Base-by-base conservation (phyloP, 2,888 invertebrate genomes). In the Polymixis flavicincta region DNA sequence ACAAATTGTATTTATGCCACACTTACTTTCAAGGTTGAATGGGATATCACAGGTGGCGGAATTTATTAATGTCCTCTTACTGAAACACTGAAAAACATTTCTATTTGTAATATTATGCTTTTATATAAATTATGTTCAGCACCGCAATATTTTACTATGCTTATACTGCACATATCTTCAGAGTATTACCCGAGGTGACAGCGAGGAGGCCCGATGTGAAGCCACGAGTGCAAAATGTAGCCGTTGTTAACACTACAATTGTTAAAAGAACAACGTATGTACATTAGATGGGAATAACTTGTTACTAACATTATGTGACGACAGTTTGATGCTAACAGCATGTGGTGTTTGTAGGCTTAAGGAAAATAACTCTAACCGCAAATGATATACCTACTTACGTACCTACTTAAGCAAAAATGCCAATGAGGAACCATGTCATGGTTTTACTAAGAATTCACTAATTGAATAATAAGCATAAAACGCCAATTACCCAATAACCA, bases 241-340 rank as follows among this genome's bases (percentile, higher is more conserved):
- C 89, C 74, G 92, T 91, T 75, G 84, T 87, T 92, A 95, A 93
- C 83, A 88, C 90, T 78, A 86, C 90, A 88, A 90, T 86, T 91
- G 88, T 90, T 92, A 95, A 93, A 92, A 93, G 89, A 89, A 87
- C 78, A 83, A 92, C 93, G 94, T 94, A 94, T 93, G 94, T 94
- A 94, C 89, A 84, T 75, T 85, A 84, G 71, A 85, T 89, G 89
- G 88, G 88, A 85, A 89, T 88, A 75, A 74, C 54, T 71, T 82
- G 50, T 67, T 52, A 87, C 84, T 91, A 90, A 92, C 87, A 73
- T 61, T 76, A 81, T 75, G 81, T 75, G 83, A 68, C 50, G 71
- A 72, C 52, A 32, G 67, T 74, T 84, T 60, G 60, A 48, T 60
- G 75, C 71, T 88, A 89, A 89, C 82, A 83, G 89, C 89, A 90